Percentiles rank a stretch among this genome's conserved stretches.
Evolutionary conservation across 2,888 invertebrate genomes (phyloP).

Genomic region (Drosophila tanythrix): DNA sequence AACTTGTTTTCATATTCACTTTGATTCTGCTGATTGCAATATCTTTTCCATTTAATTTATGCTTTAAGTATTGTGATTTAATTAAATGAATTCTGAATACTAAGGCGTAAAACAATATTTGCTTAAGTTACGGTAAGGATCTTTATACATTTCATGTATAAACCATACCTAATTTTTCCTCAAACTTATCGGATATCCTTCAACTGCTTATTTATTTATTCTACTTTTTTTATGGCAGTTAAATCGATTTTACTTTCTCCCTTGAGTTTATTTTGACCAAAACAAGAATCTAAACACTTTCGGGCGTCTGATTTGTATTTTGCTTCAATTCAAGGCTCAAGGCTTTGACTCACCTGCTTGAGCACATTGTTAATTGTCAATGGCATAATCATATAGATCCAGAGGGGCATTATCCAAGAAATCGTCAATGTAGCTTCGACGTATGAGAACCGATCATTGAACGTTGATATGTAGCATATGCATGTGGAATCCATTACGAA

Average conservation of each 20-base stretch:
- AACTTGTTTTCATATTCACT: neutral
- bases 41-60: neutral
- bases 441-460: conserved; percentile 29
- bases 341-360: conserved; percentile 36
- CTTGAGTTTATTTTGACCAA: neutral
- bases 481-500: conserved; percentile 21
- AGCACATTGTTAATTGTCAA: conserved; percentile 29
- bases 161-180: neutral
- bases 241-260: neutral
- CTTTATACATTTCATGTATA: neutral
- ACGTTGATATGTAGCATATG: conserved; percentile 27
- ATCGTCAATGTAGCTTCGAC: conserved; percentile 4
- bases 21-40: neutral
- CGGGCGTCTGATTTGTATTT: neutral
- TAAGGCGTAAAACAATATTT: neutral
- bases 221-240: neutral
- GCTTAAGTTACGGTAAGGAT: neutral
- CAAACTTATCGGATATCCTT: neutral
- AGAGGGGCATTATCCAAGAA: conserved; percentile 26
- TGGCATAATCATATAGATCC: conserved; percentile 37
- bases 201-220: neutral
- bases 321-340: neutral
- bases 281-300: neutral
- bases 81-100: neutral
- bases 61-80: neutral